Evolutionary conservation across 2,113 vertebrate genomes (phyloP).

Genomic region (Apodemus speciosus): DNA sequence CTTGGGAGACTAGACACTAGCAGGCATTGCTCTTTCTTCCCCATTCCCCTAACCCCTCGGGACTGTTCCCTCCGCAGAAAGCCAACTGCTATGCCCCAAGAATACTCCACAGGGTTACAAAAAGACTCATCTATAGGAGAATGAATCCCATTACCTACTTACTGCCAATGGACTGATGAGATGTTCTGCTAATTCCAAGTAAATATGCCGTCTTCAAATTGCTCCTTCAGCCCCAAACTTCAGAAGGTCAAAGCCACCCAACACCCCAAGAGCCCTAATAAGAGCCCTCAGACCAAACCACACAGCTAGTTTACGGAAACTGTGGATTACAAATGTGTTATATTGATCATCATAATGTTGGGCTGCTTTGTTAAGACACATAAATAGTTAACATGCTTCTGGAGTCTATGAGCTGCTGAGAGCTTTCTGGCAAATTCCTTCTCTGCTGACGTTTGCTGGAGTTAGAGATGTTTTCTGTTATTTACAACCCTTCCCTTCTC

Average conservation of each 20-base stretch:
- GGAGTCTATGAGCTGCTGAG: neutral
- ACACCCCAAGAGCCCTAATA: neutral
- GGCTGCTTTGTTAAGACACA: neutral
- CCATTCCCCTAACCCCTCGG: neutral
- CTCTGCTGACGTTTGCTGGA: neutral
- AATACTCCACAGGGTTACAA: neutral
- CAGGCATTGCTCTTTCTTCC: neutral
- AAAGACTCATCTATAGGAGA: neutral
- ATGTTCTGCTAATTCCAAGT: neutral
- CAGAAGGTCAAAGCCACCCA: neutral
- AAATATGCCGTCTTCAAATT: neutral
- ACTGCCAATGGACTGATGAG: neutral
- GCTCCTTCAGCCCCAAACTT: neutral
- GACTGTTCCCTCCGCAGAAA: neutral
- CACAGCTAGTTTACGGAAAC: neutral
- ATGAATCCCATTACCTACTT: neutral
- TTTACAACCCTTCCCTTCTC: neutral
- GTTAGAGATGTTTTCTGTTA: neutral
- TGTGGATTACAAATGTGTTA: neutral
- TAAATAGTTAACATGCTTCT: neutral
- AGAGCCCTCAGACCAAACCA: neutral
- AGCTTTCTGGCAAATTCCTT: neutral
- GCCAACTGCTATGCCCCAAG: neutral
- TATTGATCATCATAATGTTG: neutral
- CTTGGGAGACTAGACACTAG: neutral